Conservation (phyloP, 2,797 vertebrate genomes). For the Rhinogobio ventralis region DNA sequence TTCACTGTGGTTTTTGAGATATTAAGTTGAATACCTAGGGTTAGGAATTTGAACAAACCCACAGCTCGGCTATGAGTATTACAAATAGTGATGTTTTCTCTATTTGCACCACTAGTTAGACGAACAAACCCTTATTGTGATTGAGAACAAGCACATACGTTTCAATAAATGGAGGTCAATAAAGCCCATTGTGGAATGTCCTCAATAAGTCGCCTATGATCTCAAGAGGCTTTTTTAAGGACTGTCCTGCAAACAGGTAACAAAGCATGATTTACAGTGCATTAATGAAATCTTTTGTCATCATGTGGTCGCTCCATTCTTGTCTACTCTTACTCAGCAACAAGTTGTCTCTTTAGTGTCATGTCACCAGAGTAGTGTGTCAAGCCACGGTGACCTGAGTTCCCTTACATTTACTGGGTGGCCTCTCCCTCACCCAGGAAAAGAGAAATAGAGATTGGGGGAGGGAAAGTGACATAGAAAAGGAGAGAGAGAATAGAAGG, state of each 20-base stretch:
- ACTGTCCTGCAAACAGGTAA: neutral
- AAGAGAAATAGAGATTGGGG: slow-evolving; percentile 29
- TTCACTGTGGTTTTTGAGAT: neutral
- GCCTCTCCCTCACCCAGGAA: slow-evolving; percentile 43
- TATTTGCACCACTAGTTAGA: neutral
- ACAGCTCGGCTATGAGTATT: neutral
- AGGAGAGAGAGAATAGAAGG: slow-evolving; percentile 46
- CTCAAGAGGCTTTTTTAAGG: slow-evolving; percentile 41
- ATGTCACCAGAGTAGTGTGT: slow-evolving; percentile 48
- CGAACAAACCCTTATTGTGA: neutral
- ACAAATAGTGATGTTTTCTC: neutral
- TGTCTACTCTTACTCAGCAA: slow-evolving; percentile 53
- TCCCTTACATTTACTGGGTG: slow-evolving; percentile 51
- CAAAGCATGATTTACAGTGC: slow-evolving; percentile 37
- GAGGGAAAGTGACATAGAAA: slow-evolving; percentile 51
- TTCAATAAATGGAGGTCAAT: slow-evolving; percentile 23
- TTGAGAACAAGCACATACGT: neutral
- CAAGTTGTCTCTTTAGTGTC: slow-evolving; percentile 56
- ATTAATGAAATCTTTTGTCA: slow-evolving; percentile 24
- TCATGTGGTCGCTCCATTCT: slow-evolving; percentile 10
- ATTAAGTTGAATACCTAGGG: neutral
- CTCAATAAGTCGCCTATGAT: neutral
- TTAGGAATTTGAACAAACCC: neutral
- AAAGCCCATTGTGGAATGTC: slow-evolving; percentile 10
- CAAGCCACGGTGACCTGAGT: slow-evolving; percentile 39